Base-by-base conservation (phyloP, 2,888 invertebrate species). In the Dioctria linearis region DNA sequence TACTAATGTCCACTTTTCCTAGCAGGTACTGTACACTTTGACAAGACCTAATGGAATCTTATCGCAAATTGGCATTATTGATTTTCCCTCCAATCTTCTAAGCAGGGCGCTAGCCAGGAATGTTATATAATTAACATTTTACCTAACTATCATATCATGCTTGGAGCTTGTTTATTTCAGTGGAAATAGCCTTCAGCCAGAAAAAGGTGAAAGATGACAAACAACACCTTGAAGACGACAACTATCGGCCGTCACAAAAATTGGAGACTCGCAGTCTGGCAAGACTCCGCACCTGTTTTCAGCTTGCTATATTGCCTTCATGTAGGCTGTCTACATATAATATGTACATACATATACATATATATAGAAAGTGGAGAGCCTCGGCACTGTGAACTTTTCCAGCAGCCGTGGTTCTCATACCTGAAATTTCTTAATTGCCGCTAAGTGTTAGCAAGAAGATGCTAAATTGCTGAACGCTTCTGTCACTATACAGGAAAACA, bases 221-320 rank as follows among this genome's bases (percentile, higher is more conserved):
- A 43, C 57, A 75, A 42, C 75, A 61, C 75, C 75, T 75, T 75
- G 75, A 75, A 59, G 43, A 61, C 42, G 75, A 61, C 75, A 61
- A 75, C 75, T 71, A 71, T 54, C 71, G 71, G 54, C 63, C 78
- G 78, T 78, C 78, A 66, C 78, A 40, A 78, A 78, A 78, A 66
- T 78, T 78, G 78, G 78, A 78, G 78, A 78, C 78, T 78, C 51
- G 63, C 65, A 66, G 78, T 78, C 78, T 78, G 78, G 78, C 40
- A 66, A 78, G 54, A 61, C 65, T 78, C 66, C 66, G 37, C 57
- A 75, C 61, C 75, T 61, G 75, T 39, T 9, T 25, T 25, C 25
- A 54, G 39, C 40, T 37, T 11, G 9, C 37, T 75, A 57, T 39
- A 43, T 75, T 13, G 40, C 6, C 39, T 6, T 46, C 46, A 11